Conservation (phyloP, 2,888 invertebrate species). For the Portevinia maculata region DNA sequence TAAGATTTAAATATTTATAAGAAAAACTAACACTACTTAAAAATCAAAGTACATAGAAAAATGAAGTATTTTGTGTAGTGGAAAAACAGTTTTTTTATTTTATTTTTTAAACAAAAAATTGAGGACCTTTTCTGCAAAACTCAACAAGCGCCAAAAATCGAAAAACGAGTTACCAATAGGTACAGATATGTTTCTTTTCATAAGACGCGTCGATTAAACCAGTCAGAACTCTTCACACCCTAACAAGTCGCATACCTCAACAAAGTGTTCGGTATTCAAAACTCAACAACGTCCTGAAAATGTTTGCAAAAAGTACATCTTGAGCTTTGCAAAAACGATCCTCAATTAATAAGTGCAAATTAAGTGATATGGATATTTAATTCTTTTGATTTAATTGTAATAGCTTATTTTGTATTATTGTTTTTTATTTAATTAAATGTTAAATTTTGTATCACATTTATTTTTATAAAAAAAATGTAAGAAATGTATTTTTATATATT, state of each 20-base stretch:
- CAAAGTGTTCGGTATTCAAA: too few species aligned
- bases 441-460: constrained; percentile 32
- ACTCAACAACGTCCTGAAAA: too few species aligned
- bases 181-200: too few species aligned
- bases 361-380: constrained; percentile 61
- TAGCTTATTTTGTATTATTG: constrained; percentile 12
- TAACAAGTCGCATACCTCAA: too few species aligned
- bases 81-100: not conserved
- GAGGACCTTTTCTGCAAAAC: too few species aligned
- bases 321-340: too few species aligned
- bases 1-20: constrained; percentile 28
- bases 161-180: too few species aligned
- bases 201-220: too few species aligned
- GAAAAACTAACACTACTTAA: constrained; percentile 12
- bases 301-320: too few species aligned
- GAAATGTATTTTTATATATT: constrained; percentile 14
- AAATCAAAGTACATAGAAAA: not conserved
- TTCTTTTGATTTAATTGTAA: constrained; percentile 26
- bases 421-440: constrained; percentile 1
- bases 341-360: constrained; percentile 44
- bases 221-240: too few species aligned
- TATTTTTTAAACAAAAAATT: not conserved
- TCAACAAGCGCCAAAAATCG: too few species aligned
- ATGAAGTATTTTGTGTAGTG: constrained; percentile 5
- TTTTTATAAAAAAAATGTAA: constrained; percentile 27